Conservation (phyloP, 2,888 invertebrate species). For the Acanthosoma haemorrhoidale region DNA sequence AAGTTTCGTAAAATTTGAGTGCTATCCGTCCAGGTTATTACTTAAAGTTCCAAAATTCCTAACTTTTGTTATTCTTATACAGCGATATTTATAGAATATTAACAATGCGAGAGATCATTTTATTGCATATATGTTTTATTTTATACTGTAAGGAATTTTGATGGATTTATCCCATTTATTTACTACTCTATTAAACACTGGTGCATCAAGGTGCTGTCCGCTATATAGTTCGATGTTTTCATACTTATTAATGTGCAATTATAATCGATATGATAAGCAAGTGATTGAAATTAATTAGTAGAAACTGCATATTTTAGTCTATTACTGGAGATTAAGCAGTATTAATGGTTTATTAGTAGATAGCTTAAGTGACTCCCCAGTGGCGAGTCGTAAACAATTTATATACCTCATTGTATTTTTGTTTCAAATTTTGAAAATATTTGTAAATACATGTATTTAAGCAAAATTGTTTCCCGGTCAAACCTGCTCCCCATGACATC, state of each 20-base stretch:
- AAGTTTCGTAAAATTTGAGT: slow-evolving; percentile 15
- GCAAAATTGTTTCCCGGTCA: background rate
- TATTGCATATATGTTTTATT: too few species aligned
- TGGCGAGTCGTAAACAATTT: background rate
- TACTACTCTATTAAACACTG: background rate
- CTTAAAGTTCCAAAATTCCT: slow-evolving; percentile 7
- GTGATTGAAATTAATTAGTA: background rate
- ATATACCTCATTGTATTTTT: background rate
- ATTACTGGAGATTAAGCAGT: background rate
- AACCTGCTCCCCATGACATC: too few species aligned
- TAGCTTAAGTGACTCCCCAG: background rate
- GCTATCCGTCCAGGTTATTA: slow-evolving; percentile 19
- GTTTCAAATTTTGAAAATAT: background rate
- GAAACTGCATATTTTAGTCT: background rate
- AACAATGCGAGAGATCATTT: too few species aligned
- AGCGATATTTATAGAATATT: background rate
- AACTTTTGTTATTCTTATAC: background rate
- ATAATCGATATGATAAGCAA: background rate
- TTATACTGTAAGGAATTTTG: background rate
- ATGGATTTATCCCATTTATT: background rate
- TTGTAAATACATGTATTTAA: background rate
- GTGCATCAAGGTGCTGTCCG: background rate
- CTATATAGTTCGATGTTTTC: background rate
- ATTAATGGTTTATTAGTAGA: background rate
- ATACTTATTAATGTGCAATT: background rate